These are phyloP conservation scores for Chesias legatella DNA, from an alignment of 2,888 invertebrate genomes.

Conservation along the genomic window DNA sequence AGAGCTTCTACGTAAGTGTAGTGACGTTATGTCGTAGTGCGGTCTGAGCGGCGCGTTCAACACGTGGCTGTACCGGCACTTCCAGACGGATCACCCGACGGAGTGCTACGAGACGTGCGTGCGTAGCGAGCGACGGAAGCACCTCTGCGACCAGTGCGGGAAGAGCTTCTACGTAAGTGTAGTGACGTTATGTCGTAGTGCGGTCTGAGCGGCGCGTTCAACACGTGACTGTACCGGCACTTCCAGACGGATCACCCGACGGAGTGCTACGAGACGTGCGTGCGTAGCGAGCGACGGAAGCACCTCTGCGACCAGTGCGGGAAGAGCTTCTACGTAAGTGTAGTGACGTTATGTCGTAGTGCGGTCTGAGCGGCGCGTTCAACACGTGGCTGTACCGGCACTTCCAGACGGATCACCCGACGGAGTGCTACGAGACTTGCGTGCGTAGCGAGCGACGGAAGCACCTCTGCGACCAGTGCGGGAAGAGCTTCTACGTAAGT, in stretches of 20 bases:
- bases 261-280: constrained; percentile 19
- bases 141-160: constrained; percentile 27
- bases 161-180: constrained; percentile 24
- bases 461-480: constrained; percentile 27
- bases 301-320: constrained; percentile 28
- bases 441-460: constrained; percentile 17
- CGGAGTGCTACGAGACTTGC: constrained; percentile 18
- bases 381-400: no score
- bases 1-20: constrained; percentile 20
- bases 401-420: constrained; percentile 18
- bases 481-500: constrained; percentile 26
- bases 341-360: not conserved
- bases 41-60: constrained; percentile 20
- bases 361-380: no score
- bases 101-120: constrained; percentile 20
- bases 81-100: constrained; percentile 16
- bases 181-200: not conserved
- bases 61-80: constrained; percentile 28
- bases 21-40: constrained; percentile 13
- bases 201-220: no score
- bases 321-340: constrained; percentile 24
- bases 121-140: constrained; percentile 17
- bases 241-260: constrained; percentile 14
- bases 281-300: constrained; percentile 16
- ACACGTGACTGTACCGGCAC: not conserved